Conservation (phyloP, 2,797 vertebrate species). For the Chromobotia macracanthus region DNA sequence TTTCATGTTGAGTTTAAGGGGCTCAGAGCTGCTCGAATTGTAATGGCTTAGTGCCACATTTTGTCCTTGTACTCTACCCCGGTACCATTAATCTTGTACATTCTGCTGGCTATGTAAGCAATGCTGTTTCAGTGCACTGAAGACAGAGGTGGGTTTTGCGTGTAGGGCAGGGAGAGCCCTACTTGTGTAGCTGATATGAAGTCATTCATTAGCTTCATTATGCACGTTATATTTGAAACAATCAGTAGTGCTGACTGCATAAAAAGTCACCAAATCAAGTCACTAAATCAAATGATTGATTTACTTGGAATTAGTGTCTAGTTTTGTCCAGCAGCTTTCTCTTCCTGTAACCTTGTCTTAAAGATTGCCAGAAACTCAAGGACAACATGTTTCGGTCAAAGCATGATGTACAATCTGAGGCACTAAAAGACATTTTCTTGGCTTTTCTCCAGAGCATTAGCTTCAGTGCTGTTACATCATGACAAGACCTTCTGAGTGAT, state of each 20-base stretch:
- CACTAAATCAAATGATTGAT: not conserved
- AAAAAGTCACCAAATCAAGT: no score
- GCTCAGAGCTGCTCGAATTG: not conserved
- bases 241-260: not conserved
- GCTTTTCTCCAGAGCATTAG: not conserved
- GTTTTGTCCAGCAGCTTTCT: conserved; percentile 21
- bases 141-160: not conserved
- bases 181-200: not conserved
- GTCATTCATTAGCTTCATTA: conserved; percentile 3
- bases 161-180: no score
- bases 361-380: conserved; percentile 32
- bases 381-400: conserved; percentile 12
- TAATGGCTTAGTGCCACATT: conserved; percentile 11
- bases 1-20: not conserved
- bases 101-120: not conserved
- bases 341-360: conserved; percentile 30
- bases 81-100: not conserved
- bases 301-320: conserved; percentile 7
- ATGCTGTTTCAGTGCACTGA: not conserved
- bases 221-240: not conserved
- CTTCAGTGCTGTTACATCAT: not conserved
- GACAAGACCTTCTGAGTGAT: not conserved
- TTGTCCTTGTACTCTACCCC: not conserved
- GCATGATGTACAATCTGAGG: not conserved
- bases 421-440: not conserved